Evolutionary conservation across 2,888 invertebrate genomes (phyloP), one percentile per base, ranked within the genome.

Genomic region (Habroteleia sp.): DNA sequence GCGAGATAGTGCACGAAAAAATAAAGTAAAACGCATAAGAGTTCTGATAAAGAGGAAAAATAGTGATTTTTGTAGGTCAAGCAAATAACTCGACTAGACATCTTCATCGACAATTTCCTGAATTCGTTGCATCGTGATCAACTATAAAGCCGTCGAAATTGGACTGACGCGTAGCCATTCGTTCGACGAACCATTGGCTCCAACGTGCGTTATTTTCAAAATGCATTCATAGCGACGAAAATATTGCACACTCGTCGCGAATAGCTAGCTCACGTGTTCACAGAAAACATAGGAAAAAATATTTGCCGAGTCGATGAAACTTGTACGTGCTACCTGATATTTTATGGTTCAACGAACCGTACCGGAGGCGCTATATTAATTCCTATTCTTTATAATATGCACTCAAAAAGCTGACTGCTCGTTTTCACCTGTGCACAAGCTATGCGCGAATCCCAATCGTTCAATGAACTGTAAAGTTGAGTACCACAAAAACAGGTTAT

Each of bases 301-400:
- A 76, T 68, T 68, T 75, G 76, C 58, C 74, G 77, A 77, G 68
- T 79, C 74, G 65, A 74, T 75, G 68, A 78, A 77, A 74, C 58
- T 60, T 54, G 60, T 73, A 76, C 65, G 62, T 73, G 72, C 68
- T 63, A 72, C 65, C 54, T 77, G 75, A 69, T 77, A 74, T 77
- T 72, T 72, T 73, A 69, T 69, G 73, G 77, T 77, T 77, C 77
- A 77, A 71, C 66, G 77, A 75, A 77, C 77, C 73, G 68, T 35
- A 66, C 50, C 35, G 68, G 39, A 66, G 65, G 54, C 50, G 48
- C 56, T 69, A 66, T 68, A 69, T 77, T 68, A 71, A 73, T 66
- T 74, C 63, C 74, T 68, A 74, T 76, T 77, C 66, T 75, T 71
- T 71, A 63, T 37, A 62, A 60, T 39, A 42, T 63, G 63, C 62